A percentile compares a stretch with the other conserved stretches of the same genome.
Evolutionary conservation across 2,113 vertebrate genomes (phyloP).

Genomic region (Microtus montanus): DNA sequence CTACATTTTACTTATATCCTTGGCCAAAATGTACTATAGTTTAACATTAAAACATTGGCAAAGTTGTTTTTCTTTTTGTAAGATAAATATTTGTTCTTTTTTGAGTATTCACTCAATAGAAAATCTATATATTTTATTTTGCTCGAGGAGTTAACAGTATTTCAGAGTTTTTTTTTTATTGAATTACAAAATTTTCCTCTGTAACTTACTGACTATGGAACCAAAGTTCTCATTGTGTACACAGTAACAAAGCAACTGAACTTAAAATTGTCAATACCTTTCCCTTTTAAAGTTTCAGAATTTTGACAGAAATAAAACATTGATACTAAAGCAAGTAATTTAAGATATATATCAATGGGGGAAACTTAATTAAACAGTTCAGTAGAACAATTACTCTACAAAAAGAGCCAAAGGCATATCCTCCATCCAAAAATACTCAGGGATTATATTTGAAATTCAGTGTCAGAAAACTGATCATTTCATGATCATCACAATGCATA

Average conservation of each 20-base stretch:
- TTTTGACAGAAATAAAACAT: not conserved
- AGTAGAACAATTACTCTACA: not conserved
- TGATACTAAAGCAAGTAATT: not conserved
- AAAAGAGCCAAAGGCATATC: not conserved
- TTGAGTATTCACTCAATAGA: not conserved
- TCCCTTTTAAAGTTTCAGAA: not conserved
- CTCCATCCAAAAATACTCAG: no score
- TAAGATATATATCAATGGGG: not conserved
- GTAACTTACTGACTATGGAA: not conserved
- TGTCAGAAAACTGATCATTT: not conserved
- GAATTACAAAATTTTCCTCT: not conserved
- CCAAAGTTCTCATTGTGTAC: not conserved
- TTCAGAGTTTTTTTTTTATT: slow-evolving; percentile 9
- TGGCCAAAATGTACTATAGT: not conserved
- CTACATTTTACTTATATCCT: not conserved
- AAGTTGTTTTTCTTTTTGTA: not conserved
- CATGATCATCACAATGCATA: not conserved
- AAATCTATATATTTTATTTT: not conserved
- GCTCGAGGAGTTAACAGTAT: not conserved
- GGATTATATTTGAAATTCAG: not conserved
- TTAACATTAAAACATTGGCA: not conserved
- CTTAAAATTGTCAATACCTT: not conserved
- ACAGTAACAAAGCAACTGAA: not conserved
- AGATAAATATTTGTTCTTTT: not conserved
- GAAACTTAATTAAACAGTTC: not conserved